Evolutionary conservation across 2,113 vertebrate species (phyloP), one percentile per base, ranked within the genome.

Genomic region (Eubucco bourcierii): DNA sequence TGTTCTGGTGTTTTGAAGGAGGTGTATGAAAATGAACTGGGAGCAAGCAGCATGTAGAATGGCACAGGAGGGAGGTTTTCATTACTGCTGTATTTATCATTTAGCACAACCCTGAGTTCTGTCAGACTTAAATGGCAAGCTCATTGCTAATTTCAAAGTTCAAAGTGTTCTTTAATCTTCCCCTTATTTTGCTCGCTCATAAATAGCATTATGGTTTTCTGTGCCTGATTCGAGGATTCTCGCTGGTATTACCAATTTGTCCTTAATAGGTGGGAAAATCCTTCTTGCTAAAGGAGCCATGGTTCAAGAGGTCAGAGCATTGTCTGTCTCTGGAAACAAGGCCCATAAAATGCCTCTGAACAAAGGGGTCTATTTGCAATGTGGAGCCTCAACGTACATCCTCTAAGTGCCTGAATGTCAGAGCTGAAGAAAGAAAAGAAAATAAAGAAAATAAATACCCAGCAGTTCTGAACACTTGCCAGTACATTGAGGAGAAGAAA

Each of bases 131-230:
- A 96, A 96, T 91, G 82, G 80, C 84, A 95, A 95, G 50, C 58
- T 95, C 64, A 52, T 67, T 94, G 80, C 74, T 95, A 94, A 84
- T 94, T 93, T 94, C 76, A 74, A 92, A 92, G 83, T 93, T 95
- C 77, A 89, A 90, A 95, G 79, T 77, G 56, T 88, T 93, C 81
- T 93, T 92, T 94, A 87, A 91, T 79, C 73, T 73, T 60, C 52
- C 55, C 8, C 13, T 93, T 91, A 59, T 80, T 90, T 95, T 72
- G 50, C 72, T 80, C 37, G 1, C 39, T 86, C 60, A 52, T 68
- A 89, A 92, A 80, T 37, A 82, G 77, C 78, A 33, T 73, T 81
- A 20, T 29, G 37, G 17, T 71, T 94, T 90, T 88, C 81, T n/a
- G 19, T 46, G 52, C n/a, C 61, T 3, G 2, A 4, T 94, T 96